Evolutionary conservation across 92 coral and sea anemone species (phyloP), one percentile per base, ranked within the genome.

Genomic region (Micromussa lordhowensis): DNA sequence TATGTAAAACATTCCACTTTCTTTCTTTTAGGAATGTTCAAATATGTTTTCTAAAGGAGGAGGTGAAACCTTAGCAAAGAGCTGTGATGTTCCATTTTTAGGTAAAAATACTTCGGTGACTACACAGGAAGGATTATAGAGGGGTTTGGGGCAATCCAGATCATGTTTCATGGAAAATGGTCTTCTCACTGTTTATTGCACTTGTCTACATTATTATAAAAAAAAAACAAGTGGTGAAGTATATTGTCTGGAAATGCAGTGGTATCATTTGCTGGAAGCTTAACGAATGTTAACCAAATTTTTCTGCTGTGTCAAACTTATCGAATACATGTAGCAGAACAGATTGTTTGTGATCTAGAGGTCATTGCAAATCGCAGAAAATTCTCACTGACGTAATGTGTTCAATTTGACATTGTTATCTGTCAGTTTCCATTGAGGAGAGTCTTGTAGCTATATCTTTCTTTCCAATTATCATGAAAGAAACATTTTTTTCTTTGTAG

Each of bases 21-120:
- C n/a, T n/a, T 16, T 57, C 63, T 81, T 19, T n/a, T 58, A 96
- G 99, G 99, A 96, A 86, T 96, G 99, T 78, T 92, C 98, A 72
- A 95, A 97, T 91, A 96, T 97, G 35, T 97, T 97, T 87, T 97
- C 99, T 1, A 95, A 94, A 81, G 99, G 99, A 69, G 99, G 99
- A 17, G 99, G 99, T 38, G 96, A 90, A 83, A 98, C 98, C 49
- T 77, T 97, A 61, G 98, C 99, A 75, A 89, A 94, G 68, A 95
- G 86, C 75, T 92, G 98, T 80, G 99, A n/a, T n/a, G n/a, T n/a
- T n/a, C n/a, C n/a, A n/a, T n/a, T n/a, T n/a, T n/a, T n/a, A n/a
- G n/a, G n/a, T 96, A 78, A 90, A 88, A 51, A 30, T 36, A 84
- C 18, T 70, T 66, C n/a, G n/a, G n/a, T n/a, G n/a, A n/a, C n/a